Evolutionary conservation across 1,140 invertebrate genomes (phyloP).

Genomic region (Drosophila chauvacae): DNA sequence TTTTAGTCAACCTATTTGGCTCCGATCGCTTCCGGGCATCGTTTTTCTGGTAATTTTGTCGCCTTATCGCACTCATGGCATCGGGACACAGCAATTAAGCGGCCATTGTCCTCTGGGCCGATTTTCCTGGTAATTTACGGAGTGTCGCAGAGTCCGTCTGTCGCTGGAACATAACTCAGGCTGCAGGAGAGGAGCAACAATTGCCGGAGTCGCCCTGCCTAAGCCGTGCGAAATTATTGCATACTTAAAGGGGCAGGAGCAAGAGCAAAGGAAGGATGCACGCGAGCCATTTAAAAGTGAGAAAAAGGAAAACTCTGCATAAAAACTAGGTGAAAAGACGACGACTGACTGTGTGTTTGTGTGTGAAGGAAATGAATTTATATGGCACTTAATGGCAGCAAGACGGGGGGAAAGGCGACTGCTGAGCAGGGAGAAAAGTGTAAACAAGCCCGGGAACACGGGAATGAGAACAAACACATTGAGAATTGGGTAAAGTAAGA

Average conservation of each 20-base stretch:
- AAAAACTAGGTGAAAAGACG: constrained; percentile 68
- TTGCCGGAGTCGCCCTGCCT: constrained; percentile 34
- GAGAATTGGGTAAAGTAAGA: constrained; percentile 46
- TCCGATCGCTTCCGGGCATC: constrained; percentile 22
- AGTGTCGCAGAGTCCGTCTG: constrained; percentile 71
- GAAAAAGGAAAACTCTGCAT: constrained; percentile 56
- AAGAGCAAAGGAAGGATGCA: background rate
- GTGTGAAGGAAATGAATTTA: constrained; percentile 49
- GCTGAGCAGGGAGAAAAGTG: constrained; percentile 22
- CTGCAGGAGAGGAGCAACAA: constrained; percentile 51
- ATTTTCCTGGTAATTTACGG: constrained; percentile 63
- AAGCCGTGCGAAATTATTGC: constrained; percentile 58
- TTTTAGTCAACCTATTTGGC: constrained; percentile 21
- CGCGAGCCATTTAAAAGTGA: constrained; percentile 11
- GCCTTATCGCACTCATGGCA: constrained; percentile 60
- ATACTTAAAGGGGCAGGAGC: constrained; percentile 45
- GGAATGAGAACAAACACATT: constrained; percentile 51
- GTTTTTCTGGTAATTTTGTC: constrained; percentile 39
- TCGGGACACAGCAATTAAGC: constrained; percentile 68
- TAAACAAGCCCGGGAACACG: constrained; percentile 43
- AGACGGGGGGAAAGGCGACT: constrained; percentile 34
- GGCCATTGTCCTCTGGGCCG: constrained; percentile 31
- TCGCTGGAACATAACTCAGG: constrained; percentile 48
- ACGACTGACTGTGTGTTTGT: constrained; percentile 1
- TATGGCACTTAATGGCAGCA: constrained; percentile 58